These are phyloP conservation scores for Drosophila gunungcola DNA, from an alignment of 1,140 invertebrate genomes.

Conservation along the genomic window DNA sequence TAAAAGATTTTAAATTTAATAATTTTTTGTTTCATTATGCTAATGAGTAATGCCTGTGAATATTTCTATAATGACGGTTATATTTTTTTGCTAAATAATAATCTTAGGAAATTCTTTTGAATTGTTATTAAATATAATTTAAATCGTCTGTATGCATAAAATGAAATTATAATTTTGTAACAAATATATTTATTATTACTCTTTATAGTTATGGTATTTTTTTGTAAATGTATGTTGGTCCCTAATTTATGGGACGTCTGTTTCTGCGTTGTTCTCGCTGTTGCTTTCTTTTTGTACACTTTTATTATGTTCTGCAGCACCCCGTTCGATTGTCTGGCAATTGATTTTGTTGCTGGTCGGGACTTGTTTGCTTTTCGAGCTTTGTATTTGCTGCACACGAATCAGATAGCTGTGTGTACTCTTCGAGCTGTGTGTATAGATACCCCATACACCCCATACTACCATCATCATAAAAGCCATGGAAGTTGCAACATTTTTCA, in stretches of 20 bases:
- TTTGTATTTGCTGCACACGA: constrained; percentile 46
- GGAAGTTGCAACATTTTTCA: constrained; percentile 22
- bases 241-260: constrained; percentile 49
- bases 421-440: constrained; percentile 14
- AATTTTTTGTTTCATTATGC: no score
- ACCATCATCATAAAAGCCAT: constrained; percentile 10
- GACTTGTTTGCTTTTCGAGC: constrained; percentile 51
- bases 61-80: neutral
- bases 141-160: no score
- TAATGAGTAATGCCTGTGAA: neutral
- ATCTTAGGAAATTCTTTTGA: no score
- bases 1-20: no score
- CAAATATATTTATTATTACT: no score
- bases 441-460: neutral
- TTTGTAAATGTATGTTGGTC: constrained; percentile 17
- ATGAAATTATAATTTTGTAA: no score
- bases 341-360: constrained; percentile 46
- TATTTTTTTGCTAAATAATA: neutral
- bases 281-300: constrained; percentile 4
- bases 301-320: constrained; percentile 20
- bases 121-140: no score
- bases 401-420: constrained; percentile 28
- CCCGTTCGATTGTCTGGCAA: constrained; percentile 60
- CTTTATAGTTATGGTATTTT: neutral
- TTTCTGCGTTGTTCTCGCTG: constrained; percentile 17